phyloP scores from a whole-genome alignment of 2,888 invertebrate species.

The Drosophila conformis region DNA sequence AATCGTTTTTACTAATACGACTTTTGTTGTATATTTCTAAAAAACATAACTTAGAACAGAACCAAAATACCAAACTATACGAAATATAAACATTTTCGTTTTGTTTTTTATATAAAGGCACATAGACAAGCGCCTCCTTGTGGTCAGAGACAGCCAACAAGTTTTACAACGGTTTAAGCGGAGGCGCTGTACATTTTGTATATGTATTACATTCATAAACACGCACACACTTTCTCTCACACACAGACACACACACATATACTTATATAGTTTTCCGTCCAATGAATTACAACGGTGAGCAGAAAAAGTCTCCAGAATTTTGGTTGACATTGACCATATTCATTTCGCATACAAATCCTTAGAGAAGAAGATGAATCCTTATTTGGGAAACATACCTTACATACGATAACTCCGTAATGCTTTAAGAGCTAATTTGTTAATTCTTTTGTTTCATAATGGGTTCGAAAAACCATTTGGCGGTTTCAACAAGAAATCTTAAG shows the following conservation, averaged over 20 bases:
- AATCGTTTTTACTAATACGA: constrained; percentile 1
- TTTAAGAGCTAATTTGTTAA: no score
- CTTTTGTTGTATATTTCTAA: background rate
- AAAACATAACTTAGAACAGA: constrained; percentile 34
- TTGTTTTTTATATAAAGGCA: constrained; percentile 26
- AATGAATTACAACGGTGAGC: constrained; percentile 66
- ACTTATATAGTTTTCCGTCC: constrained; percentile 78
- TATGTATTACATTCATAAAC: constrained; percentile 38
- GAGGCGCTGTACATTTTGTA: constrained; percentile 47
- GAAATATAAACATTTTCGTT: constrained; percentile 35
- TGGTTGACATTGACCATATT: no score
- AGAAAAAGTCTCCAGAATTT: constrained; percentile 50
- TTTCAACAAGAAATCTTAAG: no score
- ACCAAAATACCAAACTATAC: constrained; percentile 47
- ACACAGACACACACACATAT: constrained; percentile 28
- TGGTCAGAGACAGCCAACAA: constrained; percentile 18
- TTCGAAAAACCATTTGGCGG: no score
- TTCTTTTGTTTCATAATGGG: no score
- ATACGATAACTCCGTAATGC: no score
- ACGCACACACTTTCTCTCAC: constrained; percentile 23
- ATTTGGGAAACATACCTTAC: no score
- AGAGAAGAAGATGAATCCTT: no score
- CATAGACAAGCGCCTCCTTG: constrained; percentile 17
- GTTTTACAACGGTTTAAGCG: constrained; percentile 35
- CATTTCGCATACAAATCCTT: no score